Conservation (phyloP, 2,888 invertebrate species). For the Sabellastarte sp. region DNA sequence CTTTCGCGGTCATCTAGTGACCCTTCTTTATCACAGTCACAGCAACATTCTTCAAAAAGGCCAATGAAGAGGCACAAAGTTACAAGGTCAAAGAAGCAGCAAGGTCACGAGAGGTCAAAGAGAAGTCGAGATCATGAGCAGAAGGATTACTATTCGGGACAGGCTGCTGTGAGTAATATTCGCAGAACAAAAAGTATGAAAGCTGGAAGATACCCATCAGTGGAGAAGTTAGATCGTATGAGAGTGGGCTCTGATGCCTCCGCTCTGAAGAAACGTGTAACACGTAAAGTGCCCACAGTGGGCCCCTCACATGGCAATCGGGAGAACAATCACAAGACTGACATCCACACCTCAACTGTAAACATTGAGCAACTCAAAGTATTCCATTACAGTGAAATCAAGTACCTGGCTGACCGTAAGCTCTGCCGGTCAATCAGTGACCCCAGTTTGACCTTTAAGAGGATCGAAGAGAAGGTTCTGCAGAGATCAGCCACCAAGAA, state of each 20-base stretch:
- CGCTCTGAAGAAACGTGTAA: not conserved
- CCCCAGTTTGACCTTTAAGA: constrained; percentile 1
- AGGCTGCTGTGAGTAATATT: not conserved
- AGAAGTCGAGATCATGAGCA: not conserved
- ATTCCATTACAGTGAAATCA: not conserved
- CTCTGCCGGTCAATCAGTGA: not conserved
- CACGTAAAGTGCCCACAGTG: too few relatives aligned
- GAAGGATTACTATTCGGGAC: not conserved
- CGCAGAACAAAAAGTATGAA: not conserved
- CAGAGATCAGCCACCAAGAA: not conserved
- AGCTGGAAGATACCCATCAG: not conserved
- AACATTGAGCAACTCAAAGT: not conserved
- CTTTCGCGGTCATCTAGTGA: not conserved
- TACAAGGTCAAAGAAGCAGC: not conserved
- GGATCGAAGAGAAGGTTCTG: constrained; percentile 2
- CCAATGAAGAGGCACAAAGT: not conserved
- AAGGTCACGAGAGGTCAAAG: not conserved
- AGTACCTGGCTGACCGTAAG: not conserved
- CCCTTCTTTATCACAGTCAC: not conserved
- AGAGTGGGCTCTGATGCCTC: not conserved
- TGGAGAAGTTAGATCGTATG: constrained; percentile 1
- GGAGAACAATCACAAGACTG: not conserved
- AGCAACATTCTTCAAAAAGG: not conserved
- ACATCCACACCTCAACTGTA: too few relatives aligned
- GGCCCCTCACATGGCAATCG: not conserved